Percentiles rank a stretch among this genome's conserved stretches.
phyloP scores from a whole-genome alignment of 2,888 invertebrate species.

The Drosophila emarginata region DNA sequence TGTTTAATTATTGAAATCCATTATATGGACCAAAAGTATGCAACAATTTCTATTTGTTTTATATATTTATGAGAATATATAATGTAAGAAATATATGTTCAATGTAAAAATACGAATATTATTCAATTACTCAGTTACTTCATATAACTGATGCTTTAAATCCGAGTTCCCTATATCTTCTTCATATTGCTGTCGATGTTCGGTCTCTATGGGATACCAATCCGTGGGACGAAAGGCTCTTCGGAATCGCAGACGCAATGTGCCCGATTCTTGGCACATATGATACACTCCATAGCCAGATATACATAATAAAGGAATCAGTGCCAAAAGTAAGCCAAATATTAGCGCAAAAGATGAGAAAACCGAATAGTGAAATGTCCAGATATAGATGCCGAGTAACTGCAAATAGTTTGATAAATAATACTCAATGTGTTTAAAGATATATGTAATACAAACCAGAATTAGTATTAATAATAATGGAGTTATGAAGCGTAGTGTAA shows the following conservation, averaged over 20 bases:
- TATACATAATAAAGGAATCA: constrained; percentile 72
- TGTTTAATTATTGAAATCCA: constrained; percentile 1
- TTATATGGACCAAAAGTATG: constrained; percentile 39
- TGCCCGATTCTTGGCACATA: constrained; percentile 70
- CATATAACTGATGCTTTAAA: constrained; percentile 76
- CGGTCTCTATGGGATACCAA: constrained; percentile 79
- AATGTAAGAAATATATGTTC: too few species aligned
- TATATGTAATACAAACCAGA: constrained; percentile 51
- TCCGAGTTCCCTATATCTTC: constrained; percentile 75
- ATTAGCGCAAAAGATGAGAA: constrained; percentile 19
- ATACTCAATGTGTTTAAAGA: background rate
- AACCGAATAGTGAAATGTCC: constrained; percentile 36
- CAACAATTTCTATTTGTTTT: constrained; percentile 12
- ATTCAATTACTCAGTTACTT: constrained; percentile 72
- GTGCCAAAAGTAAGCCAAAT: constrained; percentile 45
- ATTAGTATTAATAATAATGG: constrained; percentile 67
- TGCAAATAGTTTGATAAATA: constrained; percentile 20
- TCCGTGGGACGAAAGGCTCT: constrained; percentile 78
- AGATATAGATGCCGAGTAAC: constrained; percentile 36
- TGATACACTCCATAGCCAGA: constrained; percentile 74
- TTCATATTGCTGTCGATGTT: constrained; percentile 77
- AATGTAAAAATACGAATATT: too few species aligned
- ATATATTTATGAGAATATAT: background rate
- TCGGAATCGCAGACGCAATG: constrained; percentile 65
- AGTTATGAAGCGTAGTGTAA: constrained; percentile 75